A percentile compares a stretch with the other conserved stretches of the same genome.
phyloP scores from a whole-genome alignment of 1,140 invertebrate genomes.

The Lethocerus indicus region DNA sequence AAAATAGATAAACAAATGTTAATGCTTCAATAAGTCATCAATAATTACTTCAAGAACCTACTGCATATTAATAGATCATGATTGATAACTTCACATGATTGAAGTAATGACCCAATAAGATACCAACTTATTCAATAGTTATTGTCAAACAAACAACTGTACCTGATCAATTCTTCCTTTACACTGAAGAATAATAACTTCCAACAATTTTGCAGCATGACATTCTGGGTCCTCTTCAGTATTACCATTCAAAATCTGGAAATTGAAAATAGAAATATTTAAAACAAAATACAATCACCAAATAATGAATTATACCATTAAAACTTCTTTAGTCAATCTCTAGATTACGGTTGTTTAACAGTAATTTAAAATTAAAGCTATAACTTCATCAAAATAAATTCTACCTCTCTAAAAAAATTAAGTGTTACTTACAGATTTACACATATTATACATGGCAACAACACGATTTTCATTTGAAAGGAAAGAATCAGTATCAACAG shows the following conservation, averaged over 20 bases:
- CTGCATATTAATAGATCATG: too few relatives aligned
- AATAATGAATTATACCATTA: neutral
- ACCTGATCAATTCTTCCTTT: constrained; percentile 64
- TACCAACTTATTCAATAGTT: too few relatives aligned
- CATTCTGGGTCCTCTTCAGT: constrained; percentile 89
- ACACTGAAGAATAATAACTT: constrained; percentile 94
- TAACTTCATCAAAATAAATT: neutral
- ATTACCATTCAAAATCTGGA: constrained; percentile 53
- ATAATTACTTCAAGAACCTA: too few relatives aligned
- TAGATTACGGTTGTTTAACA: too few relatives aligned
- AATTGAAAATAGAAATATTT: constrained; percentile 5
- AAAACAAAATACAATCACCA: neutral
- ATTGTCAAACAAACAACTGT: constrained; percentile 7
- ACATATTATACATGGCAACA: constrained; percentile 89
- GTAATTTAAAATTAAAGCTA: too few relatives aligned
- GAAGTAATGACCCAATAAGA: too few relatives aligned
- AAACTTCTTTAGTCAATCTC: too few relatives aligned
- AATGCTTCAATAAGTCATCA: too few relatives aligned
- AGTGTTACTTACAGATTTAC: constrained; percentile 54
- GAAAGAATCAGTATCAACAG: constrained; percentile 85
- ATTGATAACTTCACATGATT: too few relatives aligned
- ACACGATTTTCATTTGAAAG: constrained; percentile 78
- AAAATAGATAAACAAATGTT: too few relatives aligned
- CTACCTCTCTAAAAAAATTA: neutral
- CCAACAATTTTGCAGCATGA: constrained; percentile 91